phyloP scores from a whole-genome alignment of 92 coral and sea anemone species.

The Porites cylindrica region DNA sequence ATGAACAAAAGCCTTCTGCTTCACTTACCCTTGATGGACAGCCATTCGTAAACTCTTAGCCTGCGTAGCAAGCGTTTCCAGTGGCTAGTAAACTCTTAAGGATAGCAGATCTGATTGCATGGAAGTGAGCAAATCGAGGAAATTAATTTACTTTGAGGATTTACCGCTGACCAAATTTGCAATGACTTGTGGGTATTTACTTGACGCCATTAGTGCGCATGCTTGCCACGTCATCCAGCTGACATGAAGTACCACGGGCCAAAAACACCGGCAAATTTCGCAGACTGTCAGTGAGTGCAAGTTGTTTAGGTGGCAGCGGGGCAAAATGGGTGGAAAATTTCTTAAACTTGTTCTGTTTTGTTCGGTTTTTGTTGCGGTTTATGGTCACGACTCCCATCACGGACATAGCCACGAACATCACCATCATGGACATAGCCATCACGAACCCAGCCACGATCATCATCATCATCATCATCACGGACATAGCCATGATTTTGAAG shows the following conservation, averaged over 20 bases:
- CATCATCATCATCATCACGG: conserved; percentile 50
- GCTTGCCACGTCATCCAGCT: conserved; percentile 92
- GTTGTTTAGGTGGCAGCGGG: background rate
- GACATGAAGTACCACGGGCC: conserved; percentile 64
- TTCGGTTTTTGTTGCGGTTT: background rate
- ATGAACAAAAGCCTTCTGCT: background rate
- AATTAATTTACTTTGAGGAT: conserved; percentile 13
- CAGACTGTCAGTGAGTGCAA: background rate
- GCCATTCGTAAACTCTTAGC: background rate
- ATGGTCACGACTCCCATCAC: conserved; percentile 9
- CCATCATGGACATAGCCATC: conserved; percentile 59
- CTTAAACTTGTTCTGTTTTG: background rate
- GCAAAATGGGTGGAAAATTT: background rate
- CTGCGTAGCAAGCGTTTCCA: no score
- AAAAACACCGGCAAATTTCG: conserved; percentile 19
- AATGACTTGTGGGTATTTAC: background rate
- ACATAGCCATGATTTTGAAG: conserved; percentile 66
- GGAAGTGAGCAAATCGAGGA: no score
- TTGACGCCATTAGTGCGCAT: conserved; percentile 48
- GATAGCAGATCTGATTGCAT: no score
- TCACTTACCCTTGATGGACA: conserved; percentile 35
- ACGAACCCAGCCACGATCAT: conserved; percentile 31
- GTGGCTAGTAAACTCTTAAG: background rate
- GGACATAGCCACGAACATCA: conserved; percentile 1
- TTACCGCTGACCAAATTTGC: conserved; percentile 38